These are phyloP conservation scores for Labrus mixtus DNA, from an alignment of 2,113 vertebrate genomes.

Conservation along the genomic window DNA sequence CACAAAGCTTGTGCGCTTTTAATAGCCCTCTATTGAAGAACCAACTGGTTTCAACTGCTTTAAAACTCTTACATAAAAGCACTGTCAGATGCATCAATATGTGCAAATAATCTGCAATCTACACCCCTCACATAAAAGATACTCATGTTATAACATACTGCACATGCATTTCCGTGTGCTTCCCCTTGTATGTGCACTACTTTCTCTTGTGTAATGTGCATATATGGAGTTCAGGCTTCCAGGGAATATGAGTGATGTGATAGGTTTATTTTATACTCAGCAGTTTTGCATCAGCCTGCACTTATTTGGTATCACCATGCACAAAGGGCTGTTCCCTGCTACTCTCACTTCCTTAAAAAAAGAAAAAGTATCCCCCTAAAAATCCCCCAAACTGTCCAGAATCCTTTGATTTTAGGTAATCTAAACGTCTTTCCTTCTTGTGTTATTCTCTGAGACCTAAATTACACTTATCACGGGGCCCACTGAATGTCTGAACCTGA, in stretches of 20 bases:
- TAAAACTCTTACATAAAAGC: background rate
- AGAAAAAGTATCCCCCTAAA: too few relatives aligned
- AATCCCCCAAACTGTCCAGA: background rate
- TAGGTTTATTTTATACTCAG: background rate
- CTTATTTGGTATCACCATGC: conserved; percentile 10
- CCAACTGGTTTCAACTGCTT: conserved; percentile 4
- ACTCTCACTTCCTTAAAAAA: background rate
- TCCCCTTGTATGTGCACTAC: background rate
- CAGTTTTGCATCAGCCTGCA: background rate
- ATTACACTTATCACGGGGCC: background rate
- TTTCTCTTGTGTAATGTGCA: background rate
- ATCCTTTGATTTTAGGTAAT: background rate
- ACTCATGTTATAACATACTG: background rate
- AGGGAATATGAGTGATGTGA: background rate
- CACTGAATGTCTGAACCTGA: background rate
- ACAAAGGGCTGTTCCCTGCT: background rate
- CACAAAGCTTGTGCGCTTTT: background rate
- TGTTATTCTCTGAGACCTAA: background rate
- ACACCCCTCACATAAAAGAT: background rate
- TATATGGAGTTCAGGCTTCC: background rate
- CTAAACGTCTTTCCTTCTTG: background rate
- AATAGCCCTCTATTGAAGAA: conserved; percentile 18
- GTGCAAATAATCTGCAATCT: background rate
- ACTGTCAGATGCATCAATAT: background rate
- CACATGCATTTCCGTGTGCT: background rate